A percentile compares a stretch with the other conserved stretches of the same genome.
phyloP scores from a whole-genome alignment of 1,140 invertebrate genomes.

The Pararge aegeria region DNA sequence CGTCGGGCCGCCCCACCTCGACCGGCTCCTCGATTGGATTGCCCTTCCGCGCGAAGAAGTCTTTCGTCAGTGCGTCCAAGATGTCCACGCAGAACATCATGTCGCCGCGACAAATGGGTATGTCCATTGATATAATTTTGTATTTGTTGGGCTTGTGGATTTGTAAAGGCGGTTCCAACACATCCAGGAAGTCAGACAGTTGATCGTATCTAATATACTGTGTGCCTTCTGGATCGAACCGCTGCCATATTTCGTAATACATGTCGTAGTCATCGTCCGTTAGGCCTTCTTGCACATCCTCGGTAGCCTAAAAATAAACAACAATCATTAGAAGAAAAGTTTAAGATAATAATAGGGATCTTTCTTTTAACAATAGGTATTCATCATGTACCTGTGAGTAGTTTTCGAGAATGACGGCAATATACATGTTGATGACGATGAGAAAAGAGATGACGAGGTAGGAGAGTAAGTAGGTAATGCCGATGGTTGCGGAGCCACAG shows the following conservation, averaged over 20 bases:
- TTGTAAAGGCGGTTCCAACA: constrained; percentile 95
- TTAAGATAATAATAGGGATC: not conserved
- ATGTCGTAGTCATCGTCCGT: constrained; percentile 99
- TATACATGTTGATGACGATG: constrained; percentile 99
- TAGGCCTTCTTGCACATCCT: constrained; percentile 98
- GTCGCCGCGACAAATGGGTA: constrained; percentile 98
- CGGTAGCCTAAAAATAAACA: constrained; percentile 85
- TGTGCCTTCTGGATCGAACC: constrained; percentile 98
- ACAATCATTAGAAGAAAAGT: not conserved
- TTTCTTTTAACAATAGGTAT: not conserved
- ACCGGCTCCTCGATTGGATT: constrained; percentile 95
- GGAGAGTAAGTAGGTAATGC: constrained; percentile 95
- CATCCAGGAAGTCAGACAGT: constrained; percentile 96
- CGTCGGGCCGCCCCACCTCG: constrained; percentile 90
- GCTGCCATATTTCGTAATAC: constrained; percentile 99
- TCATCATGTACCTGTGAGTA: constrained; percentile 89
- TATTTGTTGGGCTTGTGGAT: constrained; percentile 99
- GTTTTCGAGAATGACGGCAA: constrained; percentile 99
- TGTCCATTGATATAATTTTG: constrained; percentile 99
- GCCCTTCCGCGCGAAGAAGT: constrained; percentile 97
- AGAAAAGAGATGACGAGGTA: constrained; percentile 99
- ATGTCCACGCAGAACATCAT: constrained; percentile 99
- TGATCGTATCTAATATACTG: constrained; percentile 97
- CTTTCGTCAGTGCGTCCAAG: constrained; percentile 95
- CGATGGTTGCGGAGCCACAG: constrained; percentile 95